Base-by-base conservation (phyloP, 1,140 invertebrate species). In the Heliconius melpomene region DNA sequence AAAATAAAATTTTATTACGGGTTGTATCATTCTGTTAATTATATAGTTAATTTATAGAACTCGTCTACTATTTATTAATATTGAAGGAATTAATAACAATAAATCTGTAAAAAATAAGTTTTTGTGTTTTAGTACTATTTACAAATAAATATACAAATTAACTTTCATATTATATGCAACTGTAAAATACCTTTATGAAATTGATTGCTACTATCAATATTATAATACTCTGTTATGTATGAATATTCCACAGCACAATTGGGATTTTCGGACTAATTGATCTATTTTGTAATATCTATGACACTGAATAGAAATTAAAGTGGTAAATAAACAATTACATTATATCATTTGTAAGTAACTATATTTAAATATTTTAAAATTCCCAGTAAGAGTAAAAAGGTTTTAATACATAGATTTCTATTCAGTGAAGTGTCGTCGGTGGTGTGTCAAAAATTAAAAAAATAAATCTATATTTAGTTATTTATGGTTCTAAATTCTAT, bases 371-470 rank as follows among this genome's bases (percentile, higher is more conserved):
- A 11, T 29, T 9, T 66, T 7, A 36, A 36, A 36, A 7, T 36
- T 36, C 6, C 32, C 1, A 36, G 32, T 36, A 36, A 0, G 32
- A 36, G 23, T 66, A 26, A 11, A 66, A 66, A 66, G 9, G 29
- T 26, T 13, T 66, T 11, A 66, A 66, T n/a, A 29, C 9, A 66
- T 16, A 26, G 9, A 66, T 66, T 66, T 66, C 60, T 66, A 13
- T 66, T 66, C 60, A 66, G 60, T 66, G 60, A 26, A 26, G 60
- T 66, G 60, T 26, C 26, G 60, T 66, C 60, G 60, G 60, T 66
- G 26, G 60, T 66, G 60, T 66, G 60, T 26, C 5, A 66, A 29
- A 66, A 66, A 60, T 60, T 11, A n/a, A 57, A 57, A 8, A 46
- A 46, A 23, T 60, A 23, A n/a, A 60, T 26, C 11, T 60, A 23